Evolutionary conservation across 2,888 invertebrate genomes (phyloP).

Genomic region (Oxyscelio sp.): DNA sequence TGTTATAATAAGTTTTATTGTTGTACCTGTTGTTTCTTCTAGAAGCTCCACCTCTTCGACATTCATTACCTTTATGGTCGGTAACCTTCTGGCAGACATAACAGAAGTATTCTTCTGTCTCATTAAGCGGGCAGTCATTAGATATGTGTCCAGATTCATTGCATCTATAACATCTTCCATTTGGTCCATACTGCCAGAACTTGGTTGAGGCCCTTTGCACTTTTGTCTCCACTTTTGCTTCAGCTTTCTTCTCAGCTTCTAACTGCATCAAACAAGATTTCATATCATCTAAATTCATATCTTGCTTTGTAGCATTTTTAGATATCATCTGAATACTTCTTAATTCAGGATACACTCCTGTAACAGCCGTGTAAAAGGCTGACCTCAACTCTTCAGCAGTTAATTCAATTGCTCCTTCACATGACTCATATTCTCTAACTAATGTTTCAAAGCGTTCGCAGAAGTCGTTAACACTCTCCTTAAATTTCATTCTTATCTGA

Average conservation of each 20-base stretch:
- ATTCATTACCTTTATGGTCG: no score
- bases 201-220: no score
- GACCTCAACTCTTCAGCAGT: background rate
- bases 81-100: no score
- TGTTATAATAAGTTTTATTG: no score
- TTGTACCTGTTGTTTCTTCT: no score
- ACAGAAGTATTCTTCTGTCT: no score
- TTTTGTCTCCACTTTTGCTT: no score
- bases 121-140: no score
- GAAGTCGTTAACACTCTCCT: background rate
- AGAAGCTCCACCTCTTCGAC: no score
- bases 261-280: no score
- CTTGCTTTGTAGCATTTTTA: no score
- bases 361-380: slow-evolving; percentile 8
- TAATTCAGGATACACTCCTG: background rate
- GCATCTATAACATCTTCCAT: background rate
- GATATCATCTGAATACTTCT: no score
- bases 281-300: slow-evolving; percentile 5
- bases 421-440: slow-evolving; percentile 1
- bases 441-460: slow-evolving; percentile 10
- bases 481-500: background rate
- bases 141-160: background rate
- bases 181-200: background rate
- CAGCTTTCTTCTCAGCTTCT: background rate
- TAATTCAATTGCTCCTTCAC: background rate